phyloP scores from a whole-genome alignment of 1,140 invertebrate species.

The Drosophila baimaii region DNA sequence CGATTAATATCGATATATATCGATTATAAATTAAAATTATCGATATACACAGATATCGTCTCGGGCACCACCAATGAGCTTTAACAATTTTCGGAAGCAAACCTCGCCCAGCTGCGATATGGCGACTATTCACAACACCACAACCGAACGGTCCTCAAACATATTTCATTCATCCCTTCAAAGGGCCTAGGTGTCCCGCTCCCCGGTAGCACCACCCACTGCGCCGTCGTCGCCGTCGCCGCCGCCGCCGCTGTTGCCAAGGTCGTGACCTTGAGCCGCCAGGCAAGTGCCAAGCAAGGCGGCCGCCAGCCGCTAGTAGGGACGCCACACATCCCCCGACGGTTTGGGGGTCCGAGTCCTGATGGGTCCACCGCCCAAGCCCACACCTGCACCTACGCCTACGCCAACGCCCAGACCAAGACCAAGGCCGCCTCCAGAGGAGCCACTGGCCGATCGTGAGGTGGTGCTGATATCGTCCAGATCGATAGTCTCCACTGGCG shows the following conservation, averaged over 20 bases:
- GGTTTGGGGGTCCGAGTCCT: constrained; percentile 79
- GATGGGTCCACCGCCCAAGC: constrained; percentile 63
- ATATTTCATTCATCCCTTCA: not conserved
- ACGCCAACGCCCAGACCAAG: constrained; percentile 8
- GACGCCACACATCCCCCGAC: constrained; percentile 82
- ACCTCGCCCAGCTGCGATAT: constrained; percentile 63
- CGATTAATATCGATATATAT: not conserved
- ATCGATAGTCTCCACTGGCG: constrained; percentile 80
- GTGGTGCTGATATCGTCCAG: constrained; percentile 81
- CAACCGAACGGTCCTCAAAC: constrained; percentile 9
- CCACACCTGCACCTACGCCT: constrained; percentile 15
- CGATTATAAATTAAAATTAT: not conserved
- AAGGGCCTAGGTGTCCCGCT: not conserved
- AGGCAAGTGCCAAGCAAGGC: constrained; percentile 76
- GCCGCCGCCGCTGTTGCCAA: constrained; percentile 13
- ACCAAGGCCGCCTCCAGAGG: constrained; percentile 18
- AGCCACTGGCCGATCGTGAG: constrained; percentile 69
- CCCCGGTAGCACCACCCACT: not conserved
- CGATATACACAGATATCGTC: not conserved
- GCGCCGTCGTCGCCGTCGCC: not conserved
- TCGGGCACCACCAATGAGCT: too few relatives aligned
- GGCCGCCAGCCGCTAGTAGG: constrained; percentile 84
- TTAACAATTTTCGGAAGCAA: constrained; percentile 23
- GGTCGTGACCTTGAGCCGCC: constrained; percentile 46
- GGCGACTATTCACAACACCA: constrained; percentile 51